Conservation (phyloP, 2,888 invertebrate species). For the Lithosia quadra region DNA sequence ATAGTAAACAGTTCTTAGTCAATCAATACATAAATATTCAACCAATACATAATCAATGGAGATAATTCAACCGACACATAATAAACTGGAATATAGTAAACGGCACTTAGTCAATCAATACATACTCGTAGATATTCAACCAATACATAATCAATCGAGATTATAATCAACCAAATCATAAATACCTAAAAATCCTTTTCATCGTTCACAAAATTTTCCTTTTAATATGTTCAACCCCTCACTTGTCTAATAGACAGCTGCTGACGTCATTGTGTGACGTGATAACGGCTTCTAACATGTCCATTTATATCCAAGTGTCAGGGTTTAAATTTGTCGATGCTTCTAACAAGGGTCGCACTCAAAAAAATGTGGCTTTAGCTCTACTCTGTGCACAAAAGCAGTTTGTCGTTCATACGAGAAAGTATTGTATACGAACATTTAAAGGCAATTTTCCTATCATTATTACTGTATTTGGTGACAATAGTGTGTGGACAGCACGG, state of each 20-base stretch:
- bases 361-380: slow-evolving; percentile 17
- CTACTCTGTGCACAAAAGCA: slow-evolving; percentile 31
- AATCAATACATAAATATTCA: too few species aligned
- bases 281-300: background rate
- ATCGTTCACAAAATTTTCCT: background rate
- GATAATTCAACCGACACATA: too few species aligned
- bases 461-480: slow-evolving; percentile 38
- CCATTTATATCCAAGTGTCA: background rate
- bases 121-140: too few species aligned
- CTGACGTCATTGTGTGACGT: background rate
- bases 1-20: too few species aligned
- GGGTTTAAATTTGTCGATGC: background rate
- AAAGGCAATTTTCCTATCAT: slow-evolving; percentile 47
- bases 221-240: background rate
- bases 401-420: slow-evolving; percentile 39
- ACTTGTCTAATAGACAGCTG: background rate
- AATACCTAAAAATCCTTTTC: background rate
- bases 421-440: slow-evolving; percentile 39
- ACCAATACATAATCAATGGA: too few species aligned
- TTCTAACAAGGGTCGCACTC: background rate
- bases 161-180: too few species aligned
- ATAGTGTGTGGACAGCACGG: slow-evolving; percentile 35
- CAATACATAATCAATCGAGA: too few species aligned
- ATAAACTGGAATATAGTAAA: too few species aligned
- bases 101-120: too few species aligned